Evolutionary conservation across 2,113 vertebrate species (phyloP).

Genomic region (Syrmaticus mikado): DNA sequence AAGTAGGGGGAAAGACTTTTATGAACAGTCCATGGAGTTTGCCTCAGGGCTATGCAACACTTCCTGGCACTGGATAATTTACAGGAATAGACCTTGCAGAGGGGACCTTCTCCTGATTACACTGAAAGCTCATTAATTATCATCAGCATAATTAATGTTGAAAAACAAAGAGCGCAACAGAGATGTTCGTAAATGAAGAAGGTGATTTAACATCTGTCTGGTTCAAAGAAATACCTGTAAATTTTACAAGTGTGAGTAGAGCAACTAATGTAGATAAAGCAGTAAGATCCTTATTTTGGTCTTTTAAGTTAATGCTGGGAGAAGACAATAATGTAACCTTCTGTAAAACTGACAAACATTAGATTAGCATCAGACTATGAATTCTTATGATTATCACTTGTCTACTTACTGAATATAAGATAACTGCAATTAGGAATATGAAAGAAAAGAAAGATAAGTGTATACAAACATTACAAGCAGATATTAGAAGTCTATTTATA

Average conservation of each 20-base stretch:
- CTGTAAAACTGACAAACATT: conserved; percentile 14
- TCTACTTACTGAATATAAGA: conserved; percentile 18
- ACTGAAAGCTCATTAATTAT: background rate
- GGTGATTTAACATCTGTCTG: background rate
- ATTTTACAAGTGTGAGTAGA: background rate
- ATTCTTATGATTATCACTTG: conserved; percentile 27
- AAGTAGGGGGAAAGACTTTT: background rate
- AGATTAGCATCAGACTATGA: conserved; percentile 43
- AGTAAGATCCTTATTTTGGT: background rate
- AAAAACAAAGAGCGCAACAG: background rate
- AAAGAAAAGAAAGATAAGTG: conserved; percentile 29
- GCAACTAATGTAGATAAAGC: background rate
- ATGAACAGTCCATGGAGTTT: rapidly evolving
- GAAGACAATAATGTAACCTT: background rate
- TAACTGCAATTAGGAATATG: conserved; percentile 27
- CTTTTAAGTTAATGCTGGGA: background rate
- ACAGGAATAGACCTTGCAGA: background rate
- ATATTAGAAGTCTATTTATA: conserved; percentile 17
- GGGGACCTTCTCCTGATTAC: background rate
- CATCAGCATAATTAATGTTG: background rate
- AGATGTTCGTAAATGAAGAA: background rate
- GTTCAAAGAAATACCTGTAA: background rate
- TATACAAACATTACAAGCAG: conserved; percentile 30
- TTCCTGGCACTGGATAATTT: background rate
- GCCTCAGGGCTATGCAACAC: background rate